These are phyloP conservation scores for Brachypteracias leptosomus DNA, from an alignment of 2,113 vertebrate species.

Conservation along the genomic window DNA sequence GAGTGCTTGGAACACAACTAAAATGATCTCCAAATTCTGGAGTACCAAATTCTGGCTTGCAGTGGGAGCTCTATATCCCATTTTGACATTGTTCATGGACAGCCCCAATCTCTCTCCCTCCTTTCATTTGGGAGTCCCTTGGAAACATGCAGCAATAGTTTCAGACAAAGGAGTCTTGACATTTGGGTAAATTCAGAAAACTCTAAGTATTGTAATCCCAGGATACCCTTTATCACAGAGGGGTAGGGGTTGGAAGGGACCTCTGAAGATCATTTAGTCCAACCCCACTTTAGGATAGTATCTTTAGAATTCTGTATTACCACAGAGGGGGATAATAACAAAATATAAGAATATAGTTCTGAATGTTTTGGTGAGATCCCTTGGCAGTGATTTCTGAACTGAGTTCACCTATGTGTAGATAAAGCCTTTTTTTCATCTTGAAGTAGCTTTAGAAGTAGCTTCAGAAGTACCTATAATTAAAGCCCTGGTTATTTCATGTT, in stretches of 20 bases:
- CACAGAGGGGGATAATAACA: not conserved
- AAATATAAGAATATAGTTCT: not conserved
- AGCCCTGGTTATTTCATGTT: not conserved
- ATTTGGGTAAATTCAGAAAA: not conserved
- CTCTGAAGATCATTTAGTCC: too few relatives aligned
- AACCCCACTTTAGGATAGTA: not conserved
- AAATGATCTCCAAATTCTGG: not conserved
- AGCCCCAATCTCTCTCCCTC: not conserved
- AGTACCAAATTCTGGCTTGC: not conserved
- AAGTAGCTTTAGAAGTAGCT: not conserved
- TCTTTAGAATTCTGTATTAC: not conserved
- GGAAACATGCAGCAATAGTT: not conserved
- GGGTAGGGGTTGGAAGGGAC: too few relatives aligned
- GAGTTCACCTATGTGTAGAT: not conserved
- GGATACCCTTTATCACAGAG: not conserved
- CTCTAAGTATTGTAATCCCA: not conserved
- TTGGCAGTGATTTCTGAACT: not conserved
- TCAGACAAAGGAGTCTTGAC: not conserved
- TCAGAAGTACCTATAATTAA: not conserved
- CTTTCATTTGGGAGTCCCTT: not conserved
- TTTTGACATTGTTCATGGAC: not conserved
- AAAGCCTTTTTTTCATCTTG: not conserved
- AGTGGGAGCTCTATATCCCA: not conserved
- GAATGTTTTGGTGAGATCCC: not conserved
- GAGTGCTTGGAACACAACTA: not conserved